Evolutionary conservation across 2,888 invertebrate species (phyloP), one percentile per base, ranked within the genome.

Genomic region (Tillus elongatus): DNA sequence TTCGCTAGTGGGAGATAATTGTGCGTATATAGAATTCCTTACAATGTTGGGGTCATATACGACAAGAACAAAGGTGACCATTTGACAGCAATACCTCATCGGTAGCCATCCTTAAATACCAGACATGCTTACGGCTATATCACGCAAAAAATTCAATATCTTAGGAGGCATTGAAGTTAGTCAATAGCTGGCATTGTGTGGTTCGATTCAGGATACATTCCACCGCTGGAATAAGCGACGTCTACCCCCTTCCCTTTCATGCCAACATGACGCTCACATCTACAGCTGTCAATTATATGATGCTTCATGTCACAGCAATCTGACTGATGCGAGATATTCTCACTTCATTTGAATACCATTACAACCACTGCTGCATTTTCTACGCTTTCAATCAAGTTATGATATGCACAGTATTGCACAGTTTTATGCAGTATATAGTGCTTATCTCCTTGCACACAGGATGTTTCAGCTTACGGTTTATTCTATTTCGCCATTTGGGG

Each of bases 131-230:
- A 50, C 46, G 52, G 54, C 51, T 52, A 58, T 57, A 58, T 59
- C 58, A 53, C 52, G 55, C 53, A 56, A 62, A 63, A 63, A 63
- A 63, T 63, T 60, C 63, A 63, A 63, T 61, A 63, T 60, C 59
- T 56, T 50, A 44, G 46, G 42, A n/a, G 51, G 57, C 54, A 58
- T 60, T 59, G 58, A 51, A 57, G 55, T 57, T 53, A 52, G 56
- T 58, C 57, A 57, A 57, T 58, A 51, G 56, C 40, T 42, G 52
- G 54, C 53, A 56, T 58, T 57, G 58, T 57, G 57, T 51, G 44
- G 47, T 46, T 47, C 42, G 43, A 41, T 43, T 42, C 40, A 31
- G n/a, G n/a, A n/a, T n/a, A 37, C 50, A 52, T 51, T 51, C 52
- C 52, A 40, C 37, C 42, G 33, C 33, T 12, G 45, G 33, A 28